A percentile compares a stretch with the other conserved stretches of the same genome.
These are phyloP conservation scores for Calephelis nemesis DNA, from an alignment of 1,140 invertebrate genomes.

Conservation along the genomic window DNA sequence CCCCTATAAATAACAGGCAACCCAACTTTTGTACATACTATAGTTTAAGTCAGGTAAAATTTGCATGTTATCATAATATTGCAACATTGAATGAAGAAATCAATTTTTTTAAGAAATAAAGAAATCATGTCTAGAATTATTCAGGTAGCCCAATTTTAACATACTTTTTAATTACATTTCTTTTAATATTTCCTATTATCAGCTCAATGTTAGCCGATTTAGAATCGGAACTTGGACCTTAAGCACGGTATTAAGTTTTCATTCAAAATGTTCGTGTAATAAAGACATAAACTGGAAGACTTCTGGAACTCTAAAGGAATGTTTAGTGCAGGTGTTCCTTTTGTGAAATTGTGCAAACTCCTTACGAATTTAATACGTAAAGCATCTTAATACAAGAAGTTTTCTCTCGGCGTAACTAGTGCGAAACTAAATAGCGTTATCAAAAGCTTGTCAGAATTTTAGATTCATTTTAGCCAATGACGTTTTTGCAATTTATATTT, in stretches of 20 bases:
- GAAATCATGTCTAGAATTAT: too few species aligned
- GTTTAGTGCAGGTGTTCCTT: slow-evolving; percentile 39
- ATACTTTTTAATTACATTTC: too few species aligned
- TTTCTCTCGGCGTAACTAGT: slow-evolving; percentile 11
- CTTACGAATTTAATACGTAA: slow-evolving; percentile 2
- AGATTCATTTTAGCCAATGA: neutral
- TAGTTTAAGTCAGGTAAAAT: too few species aligned
- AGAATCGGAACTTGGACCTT: too few species aligned
- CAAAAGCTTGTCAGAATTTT: slow-evolving; percentile 4
- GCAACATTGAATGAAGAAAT: too few species aligned
- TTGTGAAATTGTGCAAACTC: neutral
- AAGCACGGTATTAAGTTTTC: neutral
- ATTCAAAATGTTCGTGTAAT: neutral
- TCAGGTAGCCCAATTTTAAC: too few species aligned
- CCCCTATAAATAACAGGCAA: too few species aligned
- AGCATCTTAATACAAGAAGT: neutral
- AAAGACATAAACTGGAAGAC: neutral
- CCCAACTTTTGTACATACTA: too few species aligned
- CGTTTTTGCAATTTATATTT: slow-evolving; percentile 1
- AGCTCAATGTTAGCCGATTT: too few species aligned
- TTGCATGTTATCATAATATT: too few species aligned
- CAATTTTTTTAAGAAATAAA: too few species aligned
- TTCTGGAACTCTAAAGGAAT: slow-evolving; percentile 35
- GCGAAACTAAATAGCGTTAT: slow-evolving; percentile 10
- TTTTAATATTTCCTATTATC: too few species aligned